Evolutionary conservation across 1,140 invertebrate genomes (phyloP).

Genomic region (Pseudomyrmex pallidus): DNA sequence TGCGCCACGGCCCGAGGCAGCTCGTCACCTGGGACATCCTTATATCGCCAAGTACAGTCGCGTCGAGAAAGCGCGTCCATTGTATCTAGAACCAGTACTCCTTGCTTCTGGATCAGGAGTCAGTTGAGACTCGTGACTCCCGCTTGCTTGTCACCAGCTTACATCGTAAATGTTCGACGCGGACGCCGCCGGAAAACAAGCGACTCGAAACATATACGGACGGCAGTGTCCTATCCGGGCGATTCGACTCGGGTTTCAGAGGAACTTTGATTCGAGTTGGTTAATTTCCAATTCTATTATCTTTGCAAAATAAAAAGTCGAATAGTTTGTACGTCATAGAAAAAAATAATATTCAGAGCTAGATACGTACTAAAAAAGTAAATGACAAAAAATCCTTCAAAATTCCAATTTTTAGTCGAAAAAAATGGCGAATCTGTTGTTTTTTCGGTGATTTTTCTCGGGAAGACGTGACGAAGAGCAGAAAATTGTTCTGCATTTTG

Average conservation of each 20-base stretch:
- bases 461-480: neutral
- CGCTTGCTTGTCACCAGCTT: constrained; percentile 32
- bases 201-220: neutral
- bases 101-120: constrained; percentile 70
- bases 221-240: too few species aligned
- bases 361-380: too few species aligned
- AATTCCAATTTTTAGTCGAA: neutral
- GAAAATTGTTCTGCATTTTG: constrained; percentile 27
- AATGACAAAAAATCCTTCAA: too few species aligned
- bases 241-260: neutral
- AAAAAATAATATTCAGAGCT: too few species aligned
- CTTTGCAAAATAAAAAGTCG: too few species aligned
- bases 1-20: constrained; percentile 82
- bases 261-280: neutral
- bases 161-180: constrained; percentile 23
- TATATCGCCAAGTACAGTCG: constrained; percentile 83
- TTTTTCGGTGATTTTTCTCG: too few species aligned
- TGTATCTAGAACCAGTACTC: constrained; percentile 72
- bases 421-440: neutral
- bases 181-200: constrained; percentile 15
- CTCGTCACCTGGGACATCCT: constrained; percentile 84
- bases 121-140: constrained; percentile 65
- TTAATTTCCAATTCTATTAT: too few species aligned
- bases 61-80: constrained; percentile 76
- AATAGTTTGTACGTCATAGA: too few species aligned